Base-by-base conservation (phyloP, 2,888 invertebrate genomes). In the Oscheius onirici region DNA sequence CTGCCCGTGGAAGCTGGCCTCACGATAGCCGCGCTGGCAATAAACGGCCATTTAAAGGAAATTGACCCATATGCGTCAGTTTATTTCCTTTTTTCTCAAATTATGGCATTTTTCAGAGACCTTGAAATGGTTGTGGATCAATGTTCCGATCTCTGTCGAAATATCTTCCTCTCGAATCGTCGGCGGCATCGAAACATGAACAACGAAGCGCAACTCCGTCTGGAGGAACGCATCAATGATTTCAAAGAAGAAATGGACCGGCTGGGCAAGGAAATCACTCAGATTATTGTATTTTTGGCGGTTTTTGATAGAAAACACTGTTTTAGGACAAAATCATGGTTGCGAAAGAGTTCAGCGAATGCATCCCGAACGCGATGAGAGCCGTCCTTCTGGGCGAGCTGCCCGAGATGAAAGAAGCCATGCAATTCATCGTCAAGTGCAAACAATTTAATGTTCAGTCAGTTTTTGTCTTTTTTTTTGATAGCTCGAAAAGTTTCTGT, bases 351-450 rank as follows among this genome's bases (percentile, higher is more conserved):
- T 41, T 81, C 0, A 55, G 69, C 10, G 41, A 54, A 8, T 76
- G 76, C 54, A n/a, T 82, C 15, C 60, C 72, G 0, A 49, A 57
- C 0, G 76, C 80, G 3, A 44, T 81, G 46, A 46, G 76, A 43
- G 72, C 78, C 52, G 76, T 79, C 10, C 52, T 76, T 24, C 70
- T 68, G 54, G 81, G 80, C 22, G 79, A 80, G 13, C 28, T 72
- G 10, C 63, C 75, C 10, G 83, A 83, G 44, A 76, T 83, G 52
- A 75, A 73, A 57, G 81, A 95, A 88, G 93, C 95, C 0, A 93
- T 96, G 28, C 92, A 93, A 72, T 94, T 95, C 87, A 93, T 96
- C 81, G 93, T 93, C 0, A 91, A 92, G 22, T 85, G 85, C 78
- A 74, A 78, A 51, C 87, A 89, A 78, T 89, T 89, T 80, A 76